Conservation (phyloP, 2,888 invertebrate genomes). For the Ormyrus thymus region DNA sequence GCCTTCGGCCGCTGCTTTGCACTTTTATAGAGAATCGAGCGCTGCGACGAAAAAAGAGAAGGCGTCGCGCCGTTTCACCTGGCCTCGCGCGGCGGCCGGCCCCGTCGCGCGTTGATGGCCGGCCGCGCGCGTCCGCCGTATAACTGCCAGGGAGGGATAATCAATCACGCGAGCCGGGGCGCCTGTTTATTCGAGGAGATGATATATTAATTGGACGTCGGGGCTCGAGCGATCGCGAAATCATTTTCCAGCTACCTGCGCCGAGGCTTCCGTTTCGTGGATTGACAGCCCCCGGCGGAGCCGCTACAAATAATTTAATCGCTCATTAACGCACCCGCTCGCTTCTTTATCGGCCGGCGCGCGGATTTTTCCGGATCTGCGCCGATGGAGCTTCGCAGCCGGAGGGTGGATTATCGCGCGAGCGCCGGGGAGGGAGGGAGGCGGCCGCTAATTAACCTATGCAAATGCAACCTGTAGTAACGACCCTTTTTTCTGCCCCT, state of each 20-base stretch:
- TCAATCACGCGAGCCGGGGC: constrained; percentile 13
- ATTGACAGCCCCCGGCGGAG: not conserved
- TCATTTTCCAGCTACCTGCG: no score
- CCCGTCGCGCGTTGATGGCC: not conserved
- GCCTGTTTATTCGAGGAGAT: constrained; percentile 6
- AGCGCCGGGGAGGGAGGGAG: no score
- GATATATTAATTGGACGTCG: constrained; percentile 45
- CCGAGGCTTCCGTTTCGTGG: no score
- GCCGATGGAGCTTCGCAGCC: no score
- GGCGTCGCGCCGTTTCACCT: not conserved
- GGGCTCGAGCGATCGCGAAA: not conserved
- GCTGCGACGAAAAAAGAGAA: not conserved
- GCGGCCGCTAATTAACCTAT: no score
- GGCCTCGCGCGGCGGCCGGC: not conserved
- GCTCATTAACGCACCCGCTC: constrained; percentile 24
- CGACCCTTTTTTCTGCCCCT: no score
- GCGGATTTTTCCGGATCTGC: not conserved
- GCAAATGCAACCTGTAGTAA: no score
- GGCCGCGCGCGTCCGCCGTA: not conserved
- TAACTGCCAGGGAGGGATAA: no score
- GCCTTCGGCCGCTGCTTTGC: not conserved
- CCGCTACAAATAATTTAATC: constrained; percentile 20
- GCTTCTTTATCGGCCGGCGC: not conserved
- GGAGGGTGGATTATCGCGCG: no score
- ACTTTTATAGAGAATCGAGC: not conserved